These are phyloP conservation scores for Pseudonaja textilis DNA, from an alignment of 2,113 vertebrate species.

Conservation along the genomic window DNA sequence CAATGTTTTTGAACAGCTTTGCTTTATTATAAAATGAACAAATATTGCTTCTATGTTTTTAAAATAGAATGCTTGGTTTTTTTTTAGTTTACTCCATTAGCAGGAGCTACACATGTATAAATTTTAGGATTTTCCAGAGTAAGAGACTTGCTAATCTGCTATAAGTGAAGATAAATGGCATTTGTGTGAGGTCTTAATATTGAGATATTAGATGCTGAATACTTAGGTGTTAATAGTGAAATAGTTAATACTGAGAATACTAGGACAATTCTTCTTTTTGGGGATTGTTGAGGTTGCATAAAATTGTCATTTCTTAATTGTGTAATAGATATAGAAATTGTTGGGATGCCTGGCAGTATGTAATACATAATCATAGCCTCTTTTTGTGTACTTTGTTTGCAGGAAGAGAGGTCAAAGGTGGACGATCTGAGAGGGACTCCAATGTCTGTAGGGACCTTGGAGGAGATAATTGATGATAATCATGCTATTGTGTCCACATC, in stretches of 20 bases:
- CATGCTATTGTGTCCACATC: slow-evolving; percentile 97
- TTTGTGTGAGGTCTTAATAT: background rate
- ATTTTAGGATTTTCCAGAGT: too few relatives aligned
- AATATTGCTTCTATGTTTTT: too few relatives aligned
- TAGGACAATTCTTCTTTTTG: background rate
- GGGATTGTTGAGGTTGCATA: background rate
- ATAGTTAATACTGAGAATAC: background rate
- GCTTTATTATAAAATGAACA: too few relatives aligned
- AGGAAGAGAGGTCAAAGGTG: slow-evolving; percentile 98
- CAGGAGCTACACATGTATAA: too few relatives aligned
- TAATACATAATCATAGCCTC: background rate
- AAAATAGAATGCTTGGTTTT: too few relatives aligned
- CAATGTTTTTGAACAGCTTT: too few relatives aligned
- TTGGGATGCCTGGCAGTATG: background rate
- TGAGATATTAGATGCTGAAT: background rate
- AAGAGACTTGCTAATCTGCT: too few relatives aligned
- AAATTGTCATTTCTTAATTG: background rate
- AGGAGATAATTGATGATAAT: slow-evolving; percentile 99
- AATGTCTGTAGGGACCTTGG: slow-evolving; percentile 95
- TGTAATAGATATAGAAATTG: background rate
- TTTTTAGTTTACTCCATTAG: too few relatives aligned
- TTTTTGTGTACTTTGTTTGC: slow-evolving; percentile 19
- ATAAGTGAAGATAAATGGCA: too few relatives aligned
- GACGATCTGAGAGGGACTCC: slow-evolving; percentile 95
- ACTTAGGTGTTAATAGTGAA: background rate